Conservation (phyloP, 2,888 invertebrate genomes). For the Plutella xylostella region DNA sequence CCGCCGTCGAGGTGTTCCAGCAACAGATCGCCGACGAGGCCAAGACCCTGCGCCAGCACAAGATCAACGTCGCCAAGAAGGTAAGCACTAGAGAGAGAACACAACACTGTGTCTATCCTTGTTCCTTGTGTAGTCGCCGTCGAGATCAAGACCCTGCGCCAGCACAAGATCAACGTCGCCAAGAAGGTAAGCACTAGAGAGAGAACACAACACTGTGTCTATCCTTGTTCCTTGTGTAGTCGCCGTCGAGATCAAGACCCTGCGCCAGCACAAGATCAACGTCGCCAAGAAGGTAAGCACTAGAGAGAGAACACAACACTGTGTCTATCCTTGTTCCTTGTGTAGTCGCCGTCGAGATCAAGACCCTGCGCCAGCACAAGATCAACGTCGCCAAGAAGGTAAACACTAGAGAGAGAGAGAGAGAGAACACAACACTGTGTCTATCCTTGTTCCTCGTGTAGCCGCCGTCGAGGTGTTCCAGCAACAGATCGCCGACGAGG, state of each 20-base stretch:
- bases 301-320: too few relatives aligned
- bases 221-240: too few relatives aligned
- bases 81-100: too few relatives aligned
- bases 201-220: too few relatives aligned
- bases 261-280: slow-evolving; percentile 85
- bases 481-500: slow-evolving; percentile 94
- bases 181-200: slow-evolving; percentile 75
- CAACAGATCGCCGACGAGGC: slow-evolving; percentile 95
- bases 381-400: slow-evolving; percentile 85
- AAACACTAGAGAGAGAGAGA: too few relatives aligned
- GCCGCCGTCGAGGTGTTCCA: slow-evolving; percentile 96
- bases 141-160: slow-evolving; percentile 86
- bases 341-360: slow-evolving; percentile 94
- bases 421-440: too few relatives aligned
- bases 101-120: not conserved
- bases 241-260: slow-evolving; percentile 90
- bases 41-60: slow-evolving; percentile 85
- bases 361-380: slow-evolving; percentile 86
- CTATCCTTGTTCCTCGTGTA: too few relatives aligned
- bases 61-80: slow-evolving; percentile 85
- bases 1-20: slow-evolving; percentile 95
- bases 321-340: too few relatives aligned
- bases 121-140: slow-evolving; percentile 82
- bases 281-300: slow-evolving; percentile 79
- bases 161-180: slow-evolving; percentile 85